Conservation (phyloP, 2,113 vertebrate genomes). For the Stigmatopora argus region DNA sequence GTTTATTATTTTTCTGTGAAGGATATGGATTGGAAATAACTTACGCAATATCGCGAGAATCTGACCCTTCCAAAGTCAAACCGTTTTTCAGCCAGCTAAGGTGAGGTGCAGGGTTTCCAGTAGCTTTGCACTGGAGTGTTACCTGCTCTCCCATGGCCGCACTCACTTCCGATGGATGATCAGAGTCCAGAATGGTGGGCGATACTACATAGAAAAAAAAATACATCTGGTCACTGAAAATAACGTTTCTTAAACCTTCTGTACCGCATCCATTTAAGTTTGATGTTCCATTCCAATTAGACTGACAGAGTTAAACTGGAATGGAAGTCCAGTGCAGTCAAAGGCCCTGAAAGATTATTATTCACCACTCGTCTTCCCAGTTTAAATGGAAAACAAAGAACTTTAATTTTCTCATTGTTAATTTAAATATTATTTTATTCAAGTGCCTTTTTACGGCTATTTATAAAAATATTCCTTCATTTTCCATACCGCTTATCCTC, state of each 20-base stretch:
- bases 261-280: no score
- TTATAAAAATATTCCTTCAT: no score
- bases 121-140: slow-evolving; percentile 73
- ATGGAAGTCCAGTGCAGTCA: no score
- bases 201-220: slow-evolving; percentile 64
- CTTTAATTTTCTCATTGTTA: no score
- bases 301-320: no score
- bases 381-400: no score
- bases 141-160: slow-evolving; percentile 66
- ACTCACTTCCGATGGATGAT: slow-evolving; percentile 69
- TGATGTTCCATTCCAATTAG: no score
- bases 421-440: no score
- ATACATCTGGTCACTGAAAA: not conserved
- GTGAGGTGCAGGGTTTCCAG: slow-evolving; percentile 73
- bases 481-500: no score
- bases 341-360: no score
- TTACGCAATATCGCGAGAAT: slow-evolving; percentile 55
- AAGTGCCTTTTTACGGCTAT: no score
- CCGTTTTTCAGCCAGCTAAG: slow-evolving; percentile 85
- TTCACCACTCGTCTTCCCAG: no score
- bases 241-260: not conserved
- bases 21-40: slow-evolving; percentile 10
- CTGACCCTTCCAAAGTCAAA: slow-evolving; percentile 58
- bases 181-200: slow-evolving; percentile 71
- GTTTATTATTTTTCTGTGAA: not conserved